Conservation (phyloP, 2,113 vertebrate species). For the Amphilophus citrinellus region DNA sequence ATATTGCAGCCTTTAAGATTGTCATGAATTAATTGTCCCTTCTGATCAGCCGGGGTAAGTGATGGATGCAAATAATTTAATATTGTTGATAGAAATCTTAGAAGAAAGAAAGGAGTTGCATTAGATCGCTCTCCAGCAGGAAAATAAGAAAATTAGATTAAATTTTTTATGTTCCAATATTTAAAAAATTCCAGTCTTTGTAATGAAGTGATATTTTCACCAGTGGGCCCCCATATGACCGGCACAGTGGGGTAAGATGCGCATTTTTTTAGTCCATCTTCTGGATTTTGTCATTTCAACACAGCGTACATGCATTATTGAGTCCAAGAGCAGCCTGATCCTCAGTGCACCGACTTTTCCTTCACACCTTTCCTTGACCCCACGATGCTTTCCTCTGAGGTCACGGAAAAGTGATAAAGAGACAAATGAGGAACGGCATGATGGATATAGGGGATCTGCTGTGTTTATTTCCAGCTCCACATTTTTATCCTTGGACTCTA, state of each 20-base stretch:
- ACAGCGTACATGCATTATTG: neutral
- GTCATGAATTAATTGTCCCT: neutral
- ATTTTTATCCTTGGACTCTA: too few species aligned
- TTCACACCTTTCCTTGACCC: neutral
- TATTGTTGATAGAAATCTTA: neutral
- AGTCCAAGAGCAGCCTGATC: neutral
- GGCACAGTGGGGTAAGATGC: neutral
- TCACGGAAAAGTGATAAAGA: too few species aligned
- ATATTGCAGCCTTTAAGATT: too few species aligned
- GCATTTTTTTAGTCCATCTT: neutral
- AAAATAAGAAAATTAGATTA: neutral
- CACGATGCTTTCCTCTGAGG: too few species aligned
- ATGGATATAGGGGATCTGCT: too few species aligned
- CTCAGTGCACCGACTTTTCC: neutral
- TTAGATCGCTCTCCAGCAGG: neutral
- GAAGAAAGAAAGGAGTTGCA: neutral
- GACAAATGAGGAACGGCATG: too few species aligned
- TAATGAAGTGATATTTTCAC: neutral
- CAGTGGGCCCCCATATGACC: too few species aligned
- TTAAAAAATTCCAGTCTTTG: neutral
- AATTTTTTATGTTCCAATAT: neutral
- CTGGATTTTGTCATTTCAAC: neutral
- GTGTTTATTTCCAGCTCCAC: too few species aligned
- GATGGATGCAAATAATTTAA: neutral
- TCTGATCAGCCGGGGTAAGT: neutral